Evolutionary conservation across 2,113 vertebrate species (phyloP), one percentile per base, ranked within the genome.

Genomic region (Corapipo altera): DNA sequence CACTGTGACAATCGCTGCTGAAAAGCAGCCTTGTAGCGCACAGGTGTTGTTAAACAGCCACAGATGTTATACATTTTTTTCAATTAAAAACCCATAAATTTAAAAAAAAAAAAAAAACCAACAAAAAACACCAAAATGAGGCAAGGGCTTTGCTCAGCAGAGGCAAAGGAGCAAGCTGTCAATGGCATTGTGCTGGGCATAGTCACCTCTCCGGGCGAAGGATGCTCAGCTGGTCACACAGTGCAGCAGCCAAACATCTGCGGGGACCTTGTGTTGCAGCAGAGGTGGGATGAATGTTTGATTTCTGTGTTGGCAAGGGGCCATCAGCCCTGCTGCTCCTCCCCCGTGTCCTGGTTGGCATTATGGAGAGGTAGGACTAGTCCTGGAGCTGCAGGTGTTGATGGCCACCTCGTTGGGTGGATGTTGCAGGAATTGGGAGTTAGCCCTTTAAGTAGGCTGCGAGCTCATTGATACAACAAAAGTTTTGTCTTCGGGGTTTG

Each of bases 21-120:
- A 82, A 95, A 96, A 85, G 75, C 95, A 66, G 75, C 73, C 82
- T 70, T 73, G 85, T 91, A 0, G 1, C 0, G 0, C 88, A 76
- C 97, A 97, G 97, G 96, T 97, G 97, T 88, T 96, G 33, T 41
- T 76, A 89, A 82, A 58, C 91, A 88, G 88, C 81, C 94, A 89
- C 97, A 97, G 95, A 96, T 97, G 97, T 91, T 96, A 43, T 3
- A 30, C 23, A 23, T 48, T 97, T 95, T 75, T 91, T 84, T 87
- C 84, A 92, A 93, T 96, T 95, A 96, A 95, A 96, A 76, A 0
- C 30, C 43, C 72, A 77, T 94, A 85, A 95, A 95, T 92, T 94
- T 58, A 84, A 93, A 79, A 67, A 75, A 92, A 77, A 49, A 75
- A 58, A 85, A 88, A 81, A 64, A 73, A 82, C 59, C 37, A 37